A percentile compares a stretch with the other conserved stretches of the same genome.
Conservation (phyloP, 2,888 invertebrate species). For the Tanypteryx hageni region DNA sequence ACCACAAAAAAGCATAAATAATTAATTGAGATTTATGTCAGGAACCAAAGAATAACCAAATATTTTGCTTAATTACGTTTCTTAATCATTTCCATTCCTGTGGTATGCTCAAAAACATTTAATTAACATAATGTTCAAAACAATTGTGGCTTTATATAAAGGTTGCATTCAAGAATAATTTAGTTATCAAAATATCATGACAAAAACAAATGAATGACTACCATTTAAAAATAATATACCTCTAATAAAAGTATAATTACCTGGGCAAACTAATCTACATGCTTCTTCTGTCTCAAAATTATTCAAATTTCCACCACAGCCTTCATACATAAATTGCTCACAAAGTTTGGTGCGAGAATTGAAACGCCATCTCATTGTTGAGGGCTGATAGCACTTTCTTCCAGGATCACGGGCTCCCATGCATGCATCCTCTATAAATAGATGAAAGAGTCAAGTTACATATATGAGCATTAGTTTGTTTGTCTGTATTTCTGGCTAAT, state of each 20-base stretch:
- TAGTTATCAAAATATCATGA: no score
- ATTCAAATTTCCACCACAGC: conserved; percentile 90
- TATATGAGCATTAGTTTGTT: not conserved
- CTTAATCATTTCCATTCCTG: no score
- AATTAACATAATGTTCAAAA: no score
- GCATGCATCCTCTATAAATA: conserved; percentile 34
- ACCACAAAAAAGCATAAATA: not conserved
- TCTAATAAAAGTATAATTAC: conserved; percentile 73
- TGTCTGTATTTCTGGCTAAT: no score
- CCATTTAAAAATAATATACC: no score
- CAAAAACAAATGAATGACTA: no score
- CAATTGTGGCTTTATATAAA: no score
- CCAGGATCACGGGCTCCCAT: conserved; percentile 22
- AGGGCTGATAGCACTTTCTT: conserved; percentile 72
- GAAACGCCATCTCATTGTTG: conserved; percentile 83
- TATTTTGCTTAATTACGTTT: no score
- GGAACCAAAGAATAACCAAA: no score
- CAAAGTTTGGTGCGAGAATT: conserved; percentile 88
- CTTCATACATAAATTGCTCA: conserved; percentile 82
- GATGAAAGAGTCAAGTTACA: not conserved
- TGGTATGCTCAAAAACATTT: no score
- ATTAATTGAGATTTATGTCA: no score
- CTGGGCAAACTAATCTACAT: conserved; percentile 89
- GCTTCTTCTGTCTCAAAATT: conserved; percentile 88
- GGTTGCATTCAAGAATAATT: no score